Conservation (phyloP, 2,797 vertebrate species). For the Sternarchorhynchus goeldii region DNA sequence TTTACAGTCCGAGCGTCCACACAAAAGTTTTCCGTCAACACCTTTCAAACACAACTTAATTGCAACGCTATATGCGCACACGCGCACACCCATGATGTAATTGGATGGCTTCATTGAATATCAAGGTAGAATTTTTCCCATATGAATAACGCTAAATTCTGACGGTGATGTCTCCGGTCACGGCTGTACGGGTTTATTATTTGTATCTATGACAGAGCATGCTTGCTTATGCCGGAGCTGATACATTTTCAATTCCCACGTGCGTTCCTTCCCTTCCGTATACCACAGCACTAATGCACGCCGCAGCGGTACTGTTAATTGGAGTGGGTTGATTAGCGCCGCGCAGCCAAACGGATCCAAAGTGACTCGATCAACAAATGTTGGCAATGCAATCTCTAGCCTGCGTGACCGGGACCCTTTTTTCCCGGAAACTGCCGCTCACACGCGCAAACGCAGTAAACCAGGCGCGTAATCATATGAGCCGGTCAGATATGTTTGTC, state of each 20-base stretch:
- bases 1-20: no score
- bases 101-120: neutral
- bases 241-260: conserved; percentile 34
- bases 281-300: conserved; percentile 34
- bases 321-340: conserved; percentile 30
- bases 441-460: conserved; percentile 25
- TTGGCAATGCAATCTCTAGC: conserved; percentile 13
- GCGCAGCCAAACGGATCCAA: conserved; percentile 25
- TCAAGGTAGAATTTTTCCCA: neutral
- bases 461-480: conserved; percentile 40
- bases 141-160: neutral
- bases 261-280: conserved; percentile 28
- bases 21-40: no score
- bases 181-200: conserved; percentile 35
- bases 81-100: no score
- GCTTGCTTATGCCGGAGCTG: conserved; percentile 16
- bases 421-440: conserved; percentile 18
- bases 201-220: conserved; percentile 29
- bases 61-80: no score
- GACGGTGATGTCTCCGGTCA: neutral
- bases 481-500: conserved; percentile 40
- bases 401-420: conserved; percentile 2
- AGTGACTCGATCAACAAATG: conserved; percentile 24
- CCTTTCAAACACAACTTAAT: no score
- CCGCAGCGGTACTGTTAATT: conserved; percentile 37